Percentiles rank a stretch among this genome's conserved stretches.
phyloP scores from a whole-genome alignment of 2,113 vertebrate species.

The Perca fluviatilis region DNA sequence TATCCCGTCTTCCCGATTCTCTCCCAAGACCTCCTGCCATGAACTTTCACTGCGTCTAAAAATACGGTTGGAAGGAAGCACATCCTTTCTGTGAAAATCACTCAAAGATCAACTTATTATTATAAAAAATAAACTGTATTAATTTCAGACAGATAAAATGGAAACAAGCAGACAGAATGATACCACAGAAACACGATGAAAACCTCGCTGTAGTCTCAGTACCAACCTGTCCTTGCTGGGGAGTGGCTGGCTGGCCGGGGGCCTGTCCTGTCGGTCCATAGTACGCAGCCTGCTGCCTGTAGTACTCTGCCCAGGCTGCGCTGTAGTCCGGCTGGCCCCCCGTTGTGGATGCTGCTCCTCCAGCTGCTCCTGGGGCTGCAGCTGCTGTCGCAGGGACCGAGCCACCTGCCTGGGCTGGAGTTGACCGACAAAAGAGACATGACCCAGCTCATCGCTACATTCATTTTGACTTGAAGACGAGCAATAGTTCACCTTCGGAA shows the following conservation, averaged over 20 bases:
- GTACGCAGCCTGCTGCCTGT: conserved; percentile 90
- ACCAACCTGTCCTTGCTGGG: conserved; percentile 87
- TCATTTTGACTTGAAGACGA: neutral
- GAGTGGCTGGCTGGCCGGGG: conserved; percentile 83
- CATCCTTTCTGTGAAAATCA: neutral
- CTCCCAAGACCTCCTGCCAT: neutral
- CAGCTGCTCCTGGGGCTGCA: conserved; percentile 51
- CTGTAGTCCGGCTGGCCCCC: conserved; percentile 88
- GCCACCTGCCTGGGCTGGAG: conserved; percentile 48
- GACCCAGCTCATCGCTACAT: neutral
- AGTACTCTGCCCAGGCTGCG: conserved; percentile 91
- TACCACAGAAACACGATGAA: neutral
- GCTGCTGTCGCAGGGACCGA: conserved; percentile 18
- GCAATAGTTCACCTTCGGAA: neutral
- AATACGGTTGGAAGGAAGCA: conserved; percentile 6
- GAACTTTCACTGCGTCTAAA: conserved; percentile 66
- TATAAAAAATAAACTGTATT: neutral
- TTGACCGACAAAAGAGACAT: conserved; percentile 41
- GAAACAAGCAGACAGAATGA: neutral
- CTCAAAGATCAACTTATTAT: neutral
- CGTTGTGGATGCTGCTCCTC: conserved; percentile 82
- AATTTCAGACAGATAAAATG: neutral
- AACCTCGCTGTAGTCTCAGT: neutral
- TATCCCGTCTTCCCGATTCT: neutral
- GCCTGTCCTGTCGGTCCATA: conserved; percentile 86